Base-by-base conservation (phyloP, 2,797 vertebrate species). In the Hypotaenidia okinawae region DNA sequence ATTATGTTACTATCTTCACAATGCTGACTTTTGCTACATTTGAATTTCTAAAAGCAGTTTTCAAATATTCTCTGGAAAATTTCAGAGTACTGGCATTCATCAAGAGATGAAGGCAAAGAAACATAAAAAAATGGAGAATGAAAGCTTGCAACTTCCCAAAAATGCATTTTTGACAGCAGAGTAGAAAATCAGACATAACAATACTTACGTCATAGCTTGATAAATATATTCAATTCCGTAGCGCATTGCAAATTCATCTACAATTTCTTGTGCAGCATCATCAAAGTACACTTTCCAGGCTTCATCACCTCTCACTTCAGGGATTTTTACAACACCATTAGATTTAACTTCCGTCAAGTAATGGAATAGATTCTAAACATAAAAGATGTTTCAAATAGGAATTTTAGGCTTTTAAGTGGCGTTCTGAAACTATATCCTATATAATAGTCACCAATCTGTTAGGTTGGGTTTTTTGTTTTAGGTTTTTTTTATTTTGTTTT, bases 231-330 rank as follows among this genome's bases (percentile, higher is more conserved):
- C 99, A 96, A 99, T 98, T 93, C 99, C 99, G 13, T 99, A 99
- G 94, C 99, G 99, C 98, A 99, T 99, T 89, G 99, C 99, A 76
- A 99, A 99, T 97, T 99, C 99, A 96, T 99, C 99, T 55, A 99
- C 99, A 83, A 99, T 99, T 98, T 99, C 99, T 94, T 99, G 99
- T 27, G 99, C 98, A 13, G 98, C 98, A 8, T 99, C 99, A 79
- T 99, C 99, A 94, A 98, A 99, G 97, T 99, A 99, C 90, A 99
- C 99, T 97, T 99, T 99, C 99, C 99, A 99, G 66, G 99, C 99
- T 89, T 99, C 99, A 25, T 99, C 99, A 8, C 99, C 99, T 97
- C 98, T 99, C 96, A 99, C 98, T 92, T 98, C 98, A 0, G 99
- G 99, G 94, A 99, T 99, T 97, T 99, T 99, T 97, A 99, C 99